Evolutionary conservation across 2,888 invertebrate genomes (phyloP), one percentile per base, ranked within the genome.

Genomic region (Plemyria rubiginata): DNA sequence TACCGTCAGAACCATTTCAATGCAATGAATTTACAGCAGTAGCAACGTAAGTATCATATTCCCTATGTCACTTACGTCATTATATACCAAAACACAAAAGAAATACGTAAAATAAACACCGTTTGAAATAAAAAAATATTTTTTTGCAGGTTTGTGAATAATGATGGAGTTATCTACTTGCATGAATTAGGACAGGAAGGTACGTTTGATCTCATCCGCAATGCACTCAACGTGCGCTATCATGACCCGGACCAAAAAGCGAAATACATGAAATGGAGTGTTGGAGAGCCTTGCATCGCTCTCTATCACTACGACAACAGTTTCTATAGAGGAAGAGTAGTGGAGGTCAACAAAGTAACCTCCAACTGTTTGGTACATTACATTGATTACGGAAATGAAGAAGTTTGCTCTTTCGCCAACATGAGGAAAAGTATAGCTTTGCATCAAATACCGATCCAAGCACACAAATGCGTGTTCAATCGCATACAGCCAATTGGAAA

Each of bases 351-450:
- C 45, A 71, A 83, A 1, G 88, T 93, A 61, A 70, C 84, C 1
- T 73, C 82, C 52, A 73, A 78, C 55, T 87, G 95, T 66, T 67
- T 90, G 58, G 94, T 97, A 0, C 89, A 94, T 55, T 97, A 96
- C 85, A 93, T 98, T 0, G 98, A 98, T 86, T 98, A 96, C 77
- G 98, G 98, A 0, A 97, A 97, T 78, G 90, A 94, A 45, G 97
- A 98, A 81, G 80, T 84, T 0, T 94, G 96, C 61, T 71, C 87
- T 0, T 87, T 93, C 12, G 80, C 86, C 0, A 92, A 95, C 56
- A 75, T 97, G 54, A 90, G 95, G 16, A 95, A 94, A 67, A 93
- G 93, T 70, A 92, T 95, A 1, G 93, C 95, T 5, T 93, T 95
- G 50, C 88, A 94, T 0, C 89, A 96, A 54, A 90, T 96, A 60